Evolutionary conservation across 2,113 vertebrate genomes (phyloP).

Genomic region (Athene cunicularia): DNA sequence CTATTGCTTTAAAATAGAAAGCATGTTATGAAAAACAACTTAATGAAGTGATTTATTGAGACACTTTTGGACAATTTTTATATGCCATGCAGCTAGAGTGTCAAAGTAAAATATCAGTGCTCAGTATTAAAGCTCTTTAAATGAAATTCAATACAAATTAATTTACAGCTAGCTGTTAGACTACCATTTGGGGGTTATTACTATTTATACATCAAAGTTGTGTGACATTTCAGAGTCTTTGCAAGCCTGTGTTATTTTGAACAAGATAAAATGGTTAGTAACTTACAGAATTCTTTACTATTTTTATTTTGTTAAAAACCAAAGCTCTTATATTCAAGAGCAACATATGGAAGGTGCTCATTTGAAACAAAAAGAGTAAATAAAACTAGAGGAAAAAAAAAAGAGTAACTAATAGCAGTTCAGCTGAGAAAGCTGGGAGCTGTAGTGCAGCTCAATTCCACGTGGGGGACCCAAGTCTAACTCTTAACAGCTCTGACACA

Average conservation of each 20-base stretch:
- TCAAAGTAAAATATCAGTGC: background rate
- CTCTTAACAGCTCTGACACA: background rate
- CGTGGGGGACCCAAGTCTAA: constrained; percentile 44
- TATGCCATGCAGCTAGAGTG: background rate
- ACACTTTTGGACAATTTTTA: background rate
- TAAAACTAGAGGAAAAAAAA: background rate
- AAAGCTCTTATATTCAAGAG: background rate
- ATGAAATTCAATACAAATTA: background rate
- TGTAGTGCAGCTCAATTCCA: constrained; percentile 37
- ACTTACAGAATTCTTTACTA: background rate
- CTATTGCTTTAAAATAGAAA: background rate
- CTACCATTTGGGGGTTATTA: background rate
- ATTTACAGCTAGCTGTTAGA: background rate
- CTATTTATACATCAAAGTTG: background rate
- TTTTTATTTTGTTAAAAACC: background rate
- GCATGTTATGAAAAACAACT: background rate
- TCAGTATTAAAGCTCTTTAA: background rate
- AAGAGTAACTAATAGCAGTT: background rate
- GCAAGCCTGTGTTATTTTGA: background rate
- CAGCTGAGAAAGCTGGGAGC: background rate
- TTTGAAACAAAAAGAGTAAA: background rate
- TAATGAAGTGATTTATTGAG: background rate
- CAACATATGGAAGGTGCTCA: background rate
- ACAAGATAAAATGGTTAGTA: background rate
- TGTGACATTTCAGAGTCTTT: background rate